A percentile compares a stretch with the other conserved stretches of the same genome.
Evolutionary conservation across 2,797 vertebrate species (phyloP).

Genomic region (Saxicola maurus): DNA sequence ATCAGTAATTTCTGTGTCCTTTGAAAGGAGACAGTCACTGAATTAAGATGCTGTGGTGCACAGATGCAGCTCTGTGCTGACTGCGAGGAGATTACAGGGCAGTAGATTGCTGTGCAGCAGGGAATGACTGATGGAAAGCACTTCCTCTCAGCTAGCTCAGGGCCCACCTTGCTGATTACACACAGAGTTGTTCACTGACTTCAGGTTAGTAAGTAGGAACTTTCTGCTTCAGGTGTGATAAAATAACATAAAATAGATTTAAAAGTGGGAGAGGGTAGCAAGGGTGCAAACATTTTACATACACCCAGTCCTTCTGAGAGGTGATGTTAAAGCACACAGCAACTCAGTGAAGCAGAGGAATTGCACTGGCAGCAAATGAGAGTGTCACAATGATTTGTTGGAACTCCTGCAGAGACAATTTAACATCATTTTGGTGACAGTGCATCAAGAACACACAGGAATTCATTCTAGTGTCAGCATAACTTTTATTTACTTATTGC

Average conservation of each 20-base stretch:
- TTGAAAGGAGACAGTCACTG: not conserved
- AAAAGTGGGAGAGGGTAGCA: not conserved
- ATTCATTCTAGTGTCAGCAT: not conserved
- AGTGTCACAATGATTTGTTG: not conserved
- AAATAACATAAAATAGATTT: not conserved
- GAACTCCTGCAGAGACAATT: not conserved
- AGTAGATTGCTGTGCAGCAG: not conserved
- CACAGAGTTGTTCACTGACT: not conserved
- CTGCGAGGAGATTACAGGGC: not conserved
- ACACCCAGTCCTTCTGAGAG: not conserved
- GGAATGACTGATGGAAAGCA: not conserved
- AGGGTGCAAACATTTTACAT: not conserved
- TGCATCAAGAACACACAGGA: not conserved
- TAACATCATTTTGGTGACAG: not conserved
- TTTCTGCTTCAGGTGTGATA: not conserved
- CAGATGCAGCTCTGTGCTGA: rapidly evolving
- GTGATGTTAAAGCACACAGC: not conserved
- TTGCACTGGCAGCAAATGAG: not conserved
- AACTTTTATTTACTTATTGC: conserved; percentile 50
- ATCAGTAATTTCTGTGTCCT: not conserved
- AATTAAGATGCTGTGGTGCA: not conserved
- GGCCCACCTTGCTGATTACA: not conserved
- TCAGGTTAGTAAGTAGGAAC: not conserved
- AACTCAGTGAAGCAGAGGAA: not conserved
- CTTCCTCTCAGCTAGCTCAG: not conserved